A percentile compares a stretch with the other conserved stretches of the same genome.
Evolutionary conservation across 1,140 invertebrate genomes (phyloP).

Genomic region (Drosophila willistoni): DNA sequence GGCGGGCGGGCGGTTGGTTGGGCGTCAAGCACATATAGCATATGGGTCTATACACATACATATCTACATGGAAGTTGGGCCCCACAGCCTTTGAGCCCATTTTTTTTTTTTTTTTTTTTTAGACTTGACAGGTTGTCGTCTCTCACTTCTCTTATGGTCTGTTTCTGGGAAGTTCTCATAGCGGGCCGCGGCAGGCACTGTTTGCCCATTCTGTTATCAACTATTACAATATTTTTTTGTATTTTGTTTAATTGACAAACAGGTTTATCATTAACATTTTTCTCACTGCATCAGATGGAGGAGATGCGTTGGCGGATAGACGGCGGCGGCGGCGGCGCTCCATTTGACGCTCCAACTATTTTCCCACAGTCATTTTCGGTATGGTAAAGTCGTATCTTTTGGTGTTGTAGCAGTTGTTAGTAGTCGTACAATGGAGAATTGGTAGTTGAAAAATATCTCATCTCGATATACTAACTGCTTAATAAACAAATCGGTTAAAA

Average conservation of each 20-base stretch:
- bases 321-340: slow-evolving; percentile 50
- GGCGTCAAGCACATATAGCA: slow-evolving; percentile 62
- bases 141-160: slow-evolving; percentile 25
- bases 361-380: slow-evolving; percentile 75
- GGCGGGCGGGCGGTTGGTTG: neutral
- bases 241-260: slow-evolving; percentile 78
- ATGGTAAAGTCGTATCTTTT: slow-evolving; percentile 23
- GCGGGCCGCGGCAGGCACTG: slow-evolving; percentile 38
- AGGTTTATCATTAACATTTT: slow-evolving; percentile 77
- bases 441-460: neutral
- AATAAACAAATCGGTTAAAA: slow-evolving; percentile 28
- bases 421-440: slow-evolving; percentile 28
- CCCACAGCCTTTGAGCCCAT: slow-evolving; percentile 55
- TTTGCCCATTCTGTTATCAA: slow-evolving; percentile 77
- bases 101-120: slow-evolving; percentile 41
- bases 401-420: too few species aligned
- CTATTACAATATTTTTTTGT: slow-evolving; percentile 75
- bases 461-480: slow-evolving; percentile 39
- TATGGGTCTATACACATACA: neutral
- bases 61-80: neutral
- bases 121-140: slow-evolving; percentile 69
- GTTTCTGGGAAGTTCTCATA: slow-evolving; percentile 75
- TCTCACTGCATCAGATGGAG: slow-evolving; percentile 44
- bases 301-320: slow-evolving; percentile 50
- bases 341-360: slow-evolving; percentile 76